phyloP scores from a whole-genome alignment of 2,888 invertebrate genomes.

The Phaonia tiefii region DNA sequence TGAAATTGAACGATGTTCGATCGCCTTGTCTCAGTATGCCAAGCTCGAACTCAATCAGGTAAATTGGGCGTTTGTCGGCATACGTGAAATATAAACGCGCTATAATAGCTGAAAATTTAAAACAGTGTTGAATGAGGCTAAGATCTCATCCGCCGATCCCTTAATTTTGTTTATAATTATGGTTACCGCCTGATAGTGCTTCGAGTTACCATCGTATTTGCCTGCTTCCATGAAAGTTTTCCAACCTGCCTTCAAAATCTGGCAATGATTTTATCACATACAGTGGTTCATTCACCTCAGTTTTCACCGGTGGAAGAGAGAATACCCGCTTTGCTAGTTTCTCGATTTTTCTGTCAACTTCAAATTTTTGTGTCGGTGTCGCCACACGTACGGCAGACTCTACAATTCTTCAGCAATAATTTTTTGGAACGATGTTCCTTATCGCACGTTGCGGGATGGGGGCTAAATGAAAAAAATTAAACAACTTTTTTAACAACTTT shows the following conservation, averaged over 20 bases:
- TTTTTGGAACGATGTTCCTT: too few species aligned
- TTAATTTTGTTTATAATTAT: slow-evolving; percentile 52
- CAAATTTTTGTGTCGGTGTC: too few species aligned
- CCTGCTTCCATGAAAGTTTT: slow-evolving; percentile 25
- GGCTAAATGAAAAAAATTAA: too few species aligned
- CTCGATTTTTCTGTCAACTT: slow-evolving; percentile 3
- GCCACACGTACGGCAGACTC: slow-evolving; percentile 5
- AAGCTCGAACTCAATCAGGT: slow-evolving; percentile 37
- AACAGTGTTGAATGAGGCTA: slow-evolving; percentile 60
- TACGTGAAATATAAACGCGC: slow-evolving; percentile 50
- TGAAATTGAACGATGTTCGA: slow-evolving; percentile 35
- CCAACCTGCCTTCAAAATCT: slow-evolving; percentile 11
- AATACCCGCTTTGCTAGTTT: background rate
- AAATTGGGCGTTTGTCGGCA: slow-evolving; percentile 42
- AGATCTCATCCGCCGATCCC: slow-evolving; percentile 44
- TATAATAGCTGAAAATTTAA: slow-evolving; percentile 54
- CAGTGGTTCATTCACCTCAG: slow-evolving; percentile 23
- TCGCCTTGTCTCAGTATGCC: slow-evolving; percentile 32
- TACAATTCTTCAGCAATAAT: background rate
- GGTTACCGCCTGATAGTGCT: slow-evolving; percentile 45
- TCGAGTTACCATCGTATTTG: slow-evolving; percentile 41
- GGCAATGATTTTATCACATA: slow-evolving; percentile 37
- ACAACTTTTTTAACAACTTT: too few species aligned
- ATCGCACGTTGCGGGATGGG: too few species aligned
- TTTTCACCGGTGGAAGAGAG: background rate